Evolutionary conservation across 2,113 vertebrate species (phyloP), one percentile per base, ranked within the genome.

Genomic region (Hirundichthys speculiger): DNA sequence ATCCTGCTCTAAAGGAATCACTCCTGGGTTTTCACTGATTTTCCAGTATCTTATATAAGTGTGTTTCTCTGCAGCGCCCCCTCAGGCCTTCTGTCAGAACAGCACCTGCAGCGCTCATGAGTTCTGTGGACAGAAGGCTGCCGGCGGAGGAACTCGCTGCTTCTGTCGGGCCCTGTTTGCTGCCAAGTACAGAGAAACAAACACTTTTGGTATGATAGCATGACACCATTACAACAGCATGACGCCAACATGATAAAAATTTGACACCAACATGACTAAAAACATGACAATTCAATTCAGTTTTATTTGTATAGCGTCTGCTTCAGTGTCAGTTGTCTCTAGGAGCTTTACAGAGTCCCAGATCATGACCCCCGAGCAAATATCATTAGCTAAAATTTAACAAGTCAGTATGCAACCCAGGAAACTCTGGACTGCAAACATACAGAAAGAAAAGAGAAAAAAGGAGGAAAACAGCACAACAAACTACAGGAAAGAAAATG

Each of bases 101-200:
- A 62, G n/a, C 18, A 55, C 14, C 54, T 84, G 81, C 52, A 70
- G 69, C 9, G 15, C 24, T n/a, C 60, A 82, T 0, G 79, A 82
- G 64, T 85, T 79, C 42, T 85, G 75, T 3, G 72, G 55, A 21
- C 3, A 60, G 30, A 18, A 25, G 16, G 9, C 1, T 14, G 13
- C 5, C 4, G 2, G 10, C 0, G 46, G 62, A 13, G 13, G 50
- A 16, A 25, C 16, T 16, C 18, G 13, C 2, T 85, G 83, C 56
- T 22, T 71, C 53, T 85, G 79, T n/a, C 68, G 73, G 0, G 2
- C 7, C 16, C 15, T 67, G 27, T 77, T 71, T 42, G 79, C 69
- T 14, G 67, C 62, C 1, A 45, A 50, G 8, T 68, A 79, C 57
- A 57, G 19, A 58, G n/a, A 50, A 0, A 39, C 3, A 2, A 20